Conservation (phyloP, 53 echinoderm and acorn worm species). For the Astropecten irregularis region DNA sequence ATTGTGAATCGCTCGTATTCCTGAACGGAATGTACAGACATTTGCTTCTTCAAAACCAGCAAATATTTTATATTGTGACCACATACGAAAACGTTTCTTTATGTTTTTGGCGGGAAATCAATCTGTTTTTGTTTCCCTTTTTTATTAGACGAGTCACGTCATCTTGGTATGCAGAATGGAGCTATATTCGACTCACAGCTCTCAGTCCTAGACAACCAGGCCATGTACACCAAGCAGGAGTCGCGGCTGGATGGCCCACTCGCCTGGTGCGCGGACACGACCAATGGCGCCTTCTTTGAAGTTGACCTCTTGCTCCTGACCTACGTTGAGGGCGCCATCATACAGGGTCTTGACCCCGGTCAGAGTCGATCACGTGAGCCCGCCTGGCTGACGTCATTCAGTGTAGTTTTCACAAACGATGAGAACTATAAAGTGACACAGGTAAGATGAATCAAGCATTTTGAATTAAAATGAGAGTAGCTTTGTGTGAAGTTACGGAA, state of each 20-base stretch:
- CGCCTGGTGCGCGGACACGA: slow-evolving; percentile 13
- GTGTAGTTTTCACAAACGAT: not conserved
- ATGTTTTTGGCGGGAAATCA: no score
- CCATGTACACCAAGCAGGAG: not conserved
- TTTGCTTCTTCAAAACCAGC: no score
- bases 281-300: not conserved
- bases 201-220: not conserved
- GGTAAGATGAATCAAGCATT: no score
- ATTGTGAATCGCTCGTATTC: no score
- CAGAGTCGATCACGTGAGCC: not conserved
- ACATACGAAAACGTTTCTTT: no score
- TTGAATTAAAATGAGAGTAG: no score
- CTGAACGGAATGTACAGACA: no score
- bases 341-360: not conserved
- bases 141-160: not conserved
- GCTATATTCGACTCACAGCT: slow-evolving; percentile 5
- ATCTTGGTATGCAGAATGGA: slow-evolving; percentile 4
- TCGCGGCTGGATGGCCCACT: slow-evolving; percentile 16
- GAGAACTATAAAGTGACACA: no score
- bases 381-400: not conserved
- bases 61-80: no score
- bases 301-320: slow-evolving; percentile 6
- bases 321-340: not conserved
- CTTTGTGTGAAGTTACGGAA: no score
- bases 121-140: not conserved